Conservation (phyloP, 2,113 vertebrate genomes). For the Hepsetus odoe region DNA sequence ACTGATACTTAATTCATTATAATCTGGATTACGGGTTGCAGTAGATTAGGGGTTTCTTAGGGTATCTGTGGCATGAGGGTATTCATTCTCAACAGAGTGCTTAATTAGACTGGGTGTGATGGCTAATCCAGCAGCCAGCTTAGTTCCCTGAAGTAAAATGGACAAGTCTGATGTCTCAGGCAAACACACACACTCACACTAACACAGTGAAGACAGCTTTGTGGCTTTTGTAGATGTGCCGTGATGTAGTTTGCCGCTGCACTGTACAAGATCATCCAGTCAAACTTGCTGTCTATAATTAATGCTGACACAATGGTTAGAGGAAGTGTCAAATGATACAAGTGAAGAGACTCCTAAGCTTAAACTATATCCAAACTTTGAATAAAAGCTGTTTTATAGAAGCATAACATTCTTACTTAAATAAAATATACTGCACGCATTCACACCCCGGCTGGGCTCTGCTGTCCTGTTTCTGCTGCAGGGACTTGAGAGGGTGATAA, state of each 20-base stretch:
- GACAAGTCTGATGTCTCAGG: constrained; percentile 5
- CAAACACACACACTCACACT: constrained; percentile 28
- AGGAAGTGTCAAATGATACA: too few relatives aligned
- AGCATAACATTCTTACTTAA: too few relatives aligned
- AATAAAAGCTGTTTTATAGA: too few relatives aligned
- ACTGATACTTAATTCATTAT: constrained; percentile 36
- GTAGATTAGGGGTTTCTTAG: constrained; percentile 50
- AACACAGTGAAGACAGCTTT: not conserved
- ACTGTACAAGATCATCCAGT: constrained; percentile 25
- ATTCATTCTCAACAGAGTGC: constrained; percentile 55
- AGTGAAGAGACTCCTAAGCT: too few relatives aligned
- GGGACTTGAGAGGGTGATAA: constrained; percentile 48
- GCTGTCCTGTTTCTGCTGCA: constrained; percentile 24
- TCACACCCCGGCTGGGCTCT: constrained; percentile 12
- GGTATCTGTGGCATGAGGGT: constrained; percentile 39
- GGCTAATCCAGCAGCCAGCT: constrained; percentile 43
- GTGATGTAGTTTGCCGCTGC: constrained; percentile 11
- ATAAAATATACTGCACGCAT: not conserved
- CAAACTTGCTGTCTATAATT: constrained; percentile 35
- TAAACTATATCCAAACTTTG: too few relatives aligned
- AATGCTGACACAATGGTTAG: constrained; percentile 20
- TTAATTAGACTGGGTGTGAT: constrained; percentile 54
- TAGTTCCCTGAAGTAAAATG: constrained; percentile 36
- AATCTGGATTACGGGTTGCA: constrained; percentile 60
- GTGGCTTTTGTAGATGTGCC: not conserved